phyloP scores from a whole-genome alignment of 1,140 invertebrate genomes.

The Conus ventricosus region DNA sequence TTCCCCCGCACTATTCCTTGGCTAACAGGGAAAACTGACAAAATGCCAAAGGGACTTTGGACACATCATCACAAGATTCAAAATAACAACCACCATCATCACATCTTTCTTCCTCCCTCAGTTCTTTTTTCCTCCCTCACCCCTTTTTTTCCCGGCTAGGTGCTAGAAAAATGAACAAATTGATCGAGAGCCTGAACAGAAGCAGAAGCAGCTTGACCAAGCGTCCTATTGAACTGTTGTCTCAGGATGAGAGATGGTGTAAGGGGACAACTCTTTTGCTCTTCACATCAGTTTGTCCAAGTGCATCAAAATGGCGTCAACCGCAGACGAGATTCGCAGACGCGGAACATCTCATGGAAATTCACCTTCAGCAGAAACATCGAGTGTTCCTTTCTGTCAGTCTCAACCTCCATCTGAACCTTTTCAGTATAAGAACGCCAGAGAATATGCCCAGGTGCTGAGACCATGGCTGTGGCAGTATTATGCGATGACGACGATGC shows the following conservation, averaged over 20 bases:
- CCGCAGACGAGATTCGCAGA: neutral
- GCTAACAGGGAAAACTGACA: neutral
- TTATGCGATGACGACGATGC: conserved; percentile 49
- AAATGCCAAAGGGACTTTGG: too few species aligned
- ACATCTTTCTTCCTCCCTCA: too few species aligned
- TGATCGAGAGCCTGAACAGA: neutral
- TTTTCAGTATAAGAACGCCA: conserved; percentile 49
- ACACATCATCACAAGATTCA: too few species aligned
- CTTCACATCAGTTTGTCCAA: neutral
- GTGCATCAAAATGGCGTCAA: conserved; percentile 27
- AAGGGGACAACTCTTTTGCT: neutral
- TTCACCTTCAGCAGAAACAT: neutral
- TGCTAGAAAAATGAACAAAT: too few species aligned
- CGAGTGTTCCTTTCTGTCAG: neutral
- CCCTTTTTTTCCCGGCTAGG: too few species aligned
- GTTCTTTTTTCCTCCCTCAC: too few species aligned
- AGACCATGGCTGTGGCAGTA: conserved; percentile 64
- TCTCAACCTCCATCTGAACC: neutral
- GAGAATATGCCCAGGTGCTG: conserved; percentile 61
- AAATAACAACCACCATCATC: too few species aligned
- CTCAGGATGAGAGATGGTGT: neutral
- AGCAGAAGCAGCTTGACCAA: neutral
- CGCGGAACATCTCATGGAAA: neutral
- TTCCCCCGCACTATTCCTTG: neutral
- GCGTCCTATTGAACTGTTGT: neutral